Conservation (phyloP, 2,888 invertebrate genomes). For the Spilarctia lutea region DNA sequence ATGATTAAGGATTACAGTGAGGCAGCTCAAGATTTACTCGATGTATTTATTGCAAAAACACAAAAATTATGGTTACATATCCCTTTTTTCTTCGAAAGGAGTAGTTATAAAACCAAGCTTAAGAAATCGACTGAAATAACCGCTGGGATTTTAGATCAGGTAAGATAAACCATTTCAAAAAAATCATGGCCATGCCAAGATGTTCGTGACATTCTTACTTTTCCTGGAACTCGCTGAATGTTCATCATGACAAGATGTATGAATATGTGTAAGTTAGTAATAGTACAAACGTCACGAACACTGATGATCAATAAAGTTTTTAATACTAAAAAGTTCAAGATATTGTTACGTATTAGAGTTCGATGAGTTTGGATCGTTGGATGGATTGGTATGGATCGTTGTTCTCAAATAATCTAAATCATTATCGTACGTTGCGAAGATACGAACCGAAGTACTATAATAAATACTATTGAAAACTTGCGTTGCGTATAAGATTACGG, state of each 20-base stretch:
- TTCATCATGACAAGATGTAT: not conserved
- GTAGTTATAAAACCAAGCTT: conserved; percentile 3
- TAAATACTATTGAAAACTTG: not conserved
- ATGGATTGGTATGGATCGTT: no score
- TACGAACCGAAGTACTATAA: no score
- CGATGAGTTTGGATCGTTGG: no score
- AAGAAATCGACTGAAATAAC: not conserved
- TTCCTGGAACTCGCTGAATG: not conserved
- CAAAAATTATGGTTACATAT: conserved; percentile 39
- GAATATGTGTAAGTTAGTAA: not conserved
- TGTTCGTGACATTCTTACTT: not conserved
- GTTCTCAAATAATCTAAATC: no score
- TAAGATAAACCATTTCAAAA: not conserved
- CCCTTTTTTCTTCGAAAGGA: conserved; percentile 30
- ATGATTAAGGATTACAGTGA: conserved; percentile 13
- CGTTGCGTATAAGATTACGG: not conserved
- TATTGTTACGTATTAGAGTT: no score
- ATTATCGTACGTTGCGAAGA: no score
- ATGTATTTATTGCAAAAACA: conserved; percentile 26
- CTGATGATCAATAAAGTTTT: no score
- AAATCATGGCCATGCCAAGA: not conserved
- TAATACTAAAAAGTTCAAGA: no score
- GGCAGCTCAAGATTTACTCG: conserved; percentile 26
- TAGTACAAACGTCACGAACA: not conserved
- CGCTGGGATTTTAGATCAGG: not conserved